Conservation (phyloP, 2,797 vertebrate species). For the Clarias platycephalus region DNA sequence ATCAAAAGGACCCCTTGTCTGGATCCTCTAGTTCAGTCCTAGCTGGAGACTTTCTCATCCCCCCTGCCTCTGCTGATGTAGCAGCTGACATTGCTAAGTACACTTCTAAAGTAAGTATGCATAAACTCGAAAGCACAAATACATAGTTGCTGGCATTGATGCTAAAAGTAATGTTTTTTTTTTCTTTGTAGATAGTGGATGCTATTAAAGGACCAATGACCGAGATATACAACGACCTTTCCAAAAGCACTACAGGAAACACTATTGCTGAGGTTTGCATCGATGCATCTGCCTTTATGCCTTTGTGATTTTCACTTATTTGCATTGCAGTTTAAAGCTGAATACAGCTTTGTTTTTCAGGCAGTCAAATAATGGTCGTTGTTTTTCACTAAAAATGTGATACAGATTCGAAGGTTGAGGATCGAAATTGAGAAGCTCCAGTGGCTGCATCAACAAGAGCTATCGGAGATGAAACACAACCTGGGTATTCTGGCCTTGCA, state of each 20-base stretch:
- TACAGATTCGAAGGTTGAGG: conserved; percentile 88
- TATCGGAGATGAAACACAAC: conserved; percentile 98
- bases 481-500: conserved; percentile 72
- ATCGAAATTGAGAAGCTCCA: conserved; percentile 98
- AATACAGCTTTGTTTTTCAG: background rate
- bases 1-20: conserved; percentile 90
- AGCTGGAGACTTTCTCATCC: conserved; percentile 84
- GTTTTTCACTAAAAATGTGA: background rate
- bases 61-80: conserved; percentile 91
- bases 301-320: background rate
- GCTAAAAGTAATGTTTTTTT: conserved; percentile 2
- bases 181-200: conserved; percentile 89
- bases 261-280: conserved; percentile 87
- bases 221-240: conserved; percentile 95
- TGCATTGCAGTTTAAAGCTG: background rate
- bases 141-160: background rate
- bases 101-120: conserved; percentile 90
- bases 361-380: background rate
- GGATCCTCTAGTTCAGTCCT: conserved; percentile 64
- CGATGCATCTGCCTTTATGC: background rate
- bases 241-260: conserved; percentile 93
- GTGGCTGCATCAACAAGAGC: conserved; percentile 96
- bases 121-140: background rate
- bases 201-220: conserved; percentile 97
- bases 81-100: conserved; percentile 98